phyloP scores from a whole-genome alignment of 2,888 invertebrate species.

The Polymixis flavicincta region DNA sequence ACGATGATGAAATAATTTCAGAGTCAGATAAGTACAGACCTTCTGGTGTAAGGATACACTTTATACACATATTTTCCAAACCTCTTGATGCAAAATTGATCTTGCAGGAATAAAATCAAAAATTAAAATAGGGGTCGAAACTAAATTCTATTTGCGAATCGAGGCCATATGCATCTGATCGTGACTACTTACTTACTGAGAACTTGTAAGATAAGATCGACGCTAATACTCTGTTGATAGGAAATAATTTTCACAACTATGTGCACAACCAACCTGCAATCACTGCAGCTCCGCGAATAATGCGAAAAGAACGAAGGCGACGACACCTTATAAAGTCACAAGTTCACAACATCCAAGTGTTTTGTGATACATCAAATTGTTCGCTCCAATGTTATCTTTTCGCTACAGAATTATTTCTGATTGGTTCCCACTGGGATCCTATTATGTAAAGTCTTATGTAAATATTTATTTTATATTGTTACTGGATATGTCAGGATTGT shows the following conservation, averaged over 20 bases:
- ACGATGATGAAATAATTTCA: background rate
- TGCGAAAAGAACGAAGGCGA: constrained; percentile 7
- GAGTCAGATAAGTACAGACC: background rate
- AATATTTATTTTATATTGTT: constrained; percentile 35
- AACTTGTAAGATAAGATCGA: background rate
- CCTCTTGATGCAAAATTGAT: background rate
- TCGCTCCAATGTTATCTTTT: constrained; percentile 47
- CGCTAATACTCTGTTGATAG: background rate
- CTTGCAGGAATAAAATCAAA: background rate
- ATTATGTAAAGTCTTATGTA: constrained; percentile 28
- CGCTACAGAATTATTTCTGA: constrained; percentile 35
- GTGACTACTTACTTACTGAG: background rate
- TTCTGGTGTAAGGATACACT: background rate
- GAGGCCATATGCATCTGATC: background rate
- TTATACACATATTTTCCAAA: background rate
- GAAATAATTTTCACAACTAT: constrained; percentile 1
- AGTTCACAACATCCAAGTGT: constrained; percentile 31
- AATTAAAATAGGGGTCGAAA: background rate
- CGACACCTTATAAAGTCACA: constrained; percentile 29
- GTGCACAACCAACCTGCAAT: constrained; percentile 38
- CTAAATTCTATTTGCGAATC: background rate
- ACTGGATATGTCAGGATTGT: constrained; percentile 3
- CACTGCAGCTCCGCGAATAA: constrained; percentile 36
- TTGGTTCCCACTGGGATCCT: constrained; percentile 13
- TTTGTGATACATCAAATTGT: constrained; percentile 39